phyloP scores from a whole-genome alignment of 2,888 invertebrate species.

The Caenorhabditis japonica region DNA sequence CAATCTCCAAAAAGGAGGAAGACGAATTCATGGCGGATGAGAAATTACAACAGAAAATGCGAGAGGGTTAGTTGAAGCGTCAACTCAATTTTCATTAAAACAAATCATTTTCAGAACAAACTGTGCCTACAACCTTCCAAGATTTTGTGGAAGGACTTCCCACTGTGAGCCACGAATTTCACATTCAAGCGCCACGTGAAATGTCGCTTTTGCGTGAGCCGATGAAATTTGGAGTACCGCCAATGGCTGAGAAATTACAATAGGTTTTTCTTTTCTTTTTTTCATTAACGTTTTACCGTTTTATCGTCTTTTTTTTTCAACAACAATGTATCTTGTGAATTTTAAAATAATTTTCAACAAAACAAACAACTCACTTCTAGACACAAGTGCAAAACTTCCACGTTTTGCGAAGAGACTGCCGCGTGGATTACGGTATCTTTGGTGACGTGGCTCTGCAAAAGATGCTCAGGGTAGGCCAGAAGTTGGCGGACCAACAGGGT shows the following conservation, averaged over 20 bases:
- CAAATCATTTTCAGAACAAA: constrained; percentile 11
- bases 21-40: constrained; percentile 11
- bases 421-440: constrained; percentile 93
- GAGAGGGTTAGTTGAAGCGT: constrained; percentile 14
- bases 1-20: not conserved
- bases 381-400: constrained; percentile 85
- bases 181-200: not conserved
- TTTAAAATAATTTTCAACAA: too few species aligned
- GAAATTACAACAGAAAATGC: not conserved
- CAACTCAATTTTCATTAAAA: too few species aligned
- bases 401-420: constrained; percentile 88
- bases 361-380: constrained; percentile 81
- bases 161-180: not conserved
- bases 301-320: too few species aligned
- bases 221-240: constrained; percentile 22
- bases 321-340: too few species aligned
- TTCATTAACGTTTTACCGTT: not conserved
- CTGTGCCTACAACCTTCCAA: constrained; percentile 3
- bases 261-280: too few species aligned
- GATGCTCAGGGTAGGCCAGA: constrained; percentile 87
- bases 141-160: constrained; percentile 1
- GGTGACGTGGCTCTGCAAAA: constrained; percentile 89
- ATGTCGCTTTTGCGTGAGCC: not conserved
- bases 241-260: not conserved
- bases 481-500: constrained; percentile 86